phyloP scores from a whole-genome alignment of 2,888 invertebrate genomes.

The Esperia sulphurella region DNA sequence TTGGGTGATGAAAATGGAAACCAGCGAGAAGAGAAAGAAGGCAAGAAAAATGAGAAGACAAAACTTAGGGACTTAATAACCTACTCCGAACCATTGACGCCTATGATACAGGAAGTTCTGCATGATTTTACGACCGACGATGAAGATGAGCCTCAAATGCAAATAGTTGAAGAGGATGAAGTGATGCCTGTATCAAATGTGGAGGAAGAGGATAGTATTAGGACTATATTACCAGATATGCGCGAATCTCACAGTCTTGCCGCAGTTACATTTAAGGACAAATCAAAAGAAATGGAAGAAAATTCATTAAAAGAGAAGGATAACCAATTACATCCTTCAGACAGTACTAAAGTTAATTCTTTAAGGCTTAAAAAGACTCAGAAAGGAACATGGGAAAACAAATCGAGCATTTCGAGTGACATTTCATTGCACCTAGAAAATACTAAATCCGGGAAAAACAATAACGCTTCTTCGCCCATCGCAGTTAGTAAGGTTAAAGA shows the following conservation, averaged over 20 bases:
- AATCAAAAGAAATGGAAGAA: not conserved
- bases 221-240: conserved; percentile 14
- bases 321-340: not conserved
- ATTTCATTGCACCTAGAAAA: not conserved
- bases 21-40: conserved; percentile 18
- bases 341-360: conserved; percentile 11
- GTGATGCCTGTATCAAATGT: conserved; percentile 13
- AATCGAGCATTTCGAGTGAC: not conserved
- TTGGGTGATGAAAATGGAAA: conserved; percentile 22
- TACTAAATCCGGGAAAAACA: not conserved
- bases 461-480: not conserved
- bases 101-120: conserved; percentile 51
- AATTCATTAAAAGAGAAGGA: not conserved
- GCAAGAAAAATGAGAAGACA: conserved; percentile 10
- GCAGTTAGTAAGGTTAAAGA: not conserved
- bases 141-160: conserved; percentile 39
- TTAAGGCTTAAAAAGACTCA: conserved; percentile 13
- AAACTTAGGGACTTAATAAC: conserved; percentile 52
- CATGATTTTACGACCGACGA: conserved; percentile 58
- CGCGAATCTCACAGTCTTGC: conserved; percentile 9
- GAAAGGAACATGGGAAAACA: conserved; percentile 11
- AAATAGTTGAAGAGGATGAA: conserved; percentile 41
- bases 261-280: not conserved
- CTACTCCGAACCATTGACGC: conserved; percentile 54
- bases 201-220: conserved; percentile 16